These are phyloP conservation scores for Scomberomorus guttatus DNA, from an alignment of 2,797 vertebrate genomes.

Conservation along the genomic window DNA sequence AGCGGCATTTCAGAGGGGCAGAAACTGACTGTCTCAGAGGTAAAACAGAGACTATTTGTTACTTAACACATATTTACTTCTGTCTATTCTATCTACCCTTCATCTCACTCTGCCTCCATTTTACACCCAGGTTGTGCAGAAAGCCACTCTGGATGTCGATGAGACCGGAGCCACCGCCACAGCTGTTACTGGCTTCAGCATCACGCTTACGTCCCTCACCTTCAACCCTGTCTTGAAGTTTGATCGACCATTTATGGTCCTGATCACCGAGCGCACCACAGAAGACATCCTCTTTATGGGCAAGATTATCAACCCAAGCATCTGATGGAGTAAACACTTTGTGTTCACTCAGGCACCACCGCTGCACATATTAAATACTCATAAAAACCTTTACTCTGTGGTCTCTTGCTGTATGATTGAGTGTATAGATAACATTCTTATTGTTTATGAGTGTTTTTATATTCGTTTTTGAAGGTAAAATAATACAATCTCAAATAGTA, in stretches of 20 bases:
- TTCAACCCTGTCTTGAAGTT: slow-evolving; percentile 79
- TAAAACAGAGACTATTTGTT: slow-evolving; percentile 29
- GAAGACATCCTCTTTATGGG: slow-evolving; percentile 79
- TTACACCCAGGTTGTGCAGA: slow-evolving; percentile 86
- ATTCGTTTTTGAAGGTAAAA: background rate
- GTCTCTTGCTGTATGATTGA: slow-evolving; percentile 2
- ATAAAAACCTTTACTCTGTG: slow-evolving; percentile 7
- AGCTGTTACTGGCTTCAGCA: slow-evolving; percentile 78
- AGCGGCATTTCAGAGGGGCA: slow-evolving; percentile 75
- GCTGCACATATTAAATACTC: slow-evolving; percentile 34
- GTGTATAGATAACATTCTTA: background rate
- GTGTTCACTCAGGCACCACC: slow-evolving; percentile 1
- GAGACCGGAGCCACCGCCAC: slow-evolving; percentile 89
- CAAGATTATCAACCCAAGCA: slow-evolving; percentile 80
- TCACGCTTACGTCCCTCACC: slow-evolving; percentile 73
- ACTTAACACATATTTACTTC: background rate
- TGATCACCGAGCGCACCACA: slow-evolving; percentile 86
- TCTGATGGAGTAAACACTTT: slow-evolving; percentile 51
- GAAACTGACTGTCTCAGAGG: slow-evolving; percentile 75
- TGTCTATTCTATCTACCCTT: background rate
- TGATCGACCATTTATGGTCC: slow-evolving; percentile 88
- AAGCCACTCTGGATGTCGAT: slow-evolving; percentile 90
- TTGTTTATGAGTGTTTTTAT: background rate
- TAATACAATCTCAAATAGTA: background rate
- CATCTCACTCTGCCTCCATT: slow-evolving; percentile 14